A percentile compares a stretch with the other conserved stretches of the same genome.
Evolutionary conservation across 2,888 invertebrate species (phyloP).

Genomic region (Capitulum mitella): DNA sequence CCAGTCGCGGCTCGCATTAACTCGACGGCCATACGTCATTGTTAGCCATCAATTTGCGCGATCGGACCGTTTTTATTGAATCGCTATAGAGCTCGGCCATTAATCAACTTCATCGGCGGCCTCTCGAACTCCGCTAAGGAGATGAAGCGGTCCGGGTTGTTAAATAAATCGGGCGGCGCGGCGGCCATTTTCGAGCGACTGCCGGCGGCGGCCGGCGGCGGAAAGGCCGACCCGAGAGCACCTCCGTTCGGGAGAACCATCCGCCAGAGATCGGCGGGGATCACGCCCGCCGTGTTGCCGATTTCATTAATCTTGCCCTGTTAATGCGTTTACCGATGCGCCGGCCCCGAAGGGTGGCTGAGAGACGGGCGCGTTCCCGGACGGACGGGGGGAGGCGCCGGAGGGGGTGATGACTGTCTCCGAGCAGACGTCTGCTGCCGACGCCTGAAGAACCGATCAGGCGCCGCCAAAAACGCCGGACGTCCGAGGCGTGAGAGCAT

Average conservation of each 20-base stretch:
- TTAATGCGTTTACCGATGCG: background rate
- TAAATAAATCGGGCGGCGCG: constrained; percentile 3
- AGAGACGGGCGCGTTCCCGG: background rate
- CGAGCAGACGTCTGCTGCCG: background rate
- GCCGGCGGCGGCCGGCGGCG: background rate
- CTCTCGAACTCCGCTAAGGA: background rate
- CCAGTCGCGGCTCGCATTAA: background rate
- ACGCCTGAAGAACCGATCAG: background rate
- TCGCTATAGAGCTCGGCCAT: background rate
- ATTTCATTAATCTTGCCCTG: constrained; percentile 10
- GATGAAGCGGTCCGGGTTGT: constrained; percentile 13
- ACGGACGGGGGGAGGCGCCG: background rate
- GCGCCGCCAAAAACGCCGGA: background rate
- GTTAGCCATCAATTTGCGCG: constrained; percentile 22
- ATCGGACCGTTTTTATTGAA: constrained; percentile 5
- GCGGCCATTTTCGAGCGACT: background rate
- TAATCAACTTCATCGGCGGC: background rate
- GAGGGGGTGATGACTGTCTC: background rate
- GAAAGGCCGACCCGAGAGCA: too few relatives aligned
- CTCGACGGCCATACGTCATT: constrained; percentile 12
- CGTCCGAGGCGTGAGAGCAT: background rate
- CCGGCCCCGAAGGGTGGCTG: constrained; percentile 10
- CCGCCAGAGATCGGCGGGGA: background rate
- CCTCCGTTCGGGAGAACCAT: too few relatives aligned
- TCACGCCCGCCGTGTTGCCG: background rate